Conservation (phyloP, 1,140 invertebrate genomes). For the Helicorthomorpha holstii region DNA sequence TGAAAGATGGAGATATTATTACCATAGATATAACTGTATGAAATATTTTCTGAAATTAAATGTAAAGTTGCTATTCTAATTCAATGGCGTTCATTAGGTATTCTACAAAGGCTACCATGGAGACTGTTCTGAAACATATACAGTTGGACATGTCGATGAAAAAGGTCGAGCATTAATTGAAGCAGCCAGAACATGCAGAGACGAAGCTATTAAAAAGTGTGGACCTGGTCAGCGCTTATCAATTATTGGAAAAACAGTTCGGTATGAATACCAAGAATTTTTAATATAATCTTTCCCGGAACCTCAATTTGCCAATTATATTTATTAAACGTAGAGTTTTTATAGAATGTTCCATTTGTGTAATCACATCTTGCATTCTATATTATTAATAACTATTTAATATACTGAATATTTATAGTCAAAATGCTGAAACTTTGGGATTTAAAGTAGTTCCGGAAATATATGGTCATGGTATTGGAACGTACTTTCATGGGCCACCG, state of each 20-base stretch:
- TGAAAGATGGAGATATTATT: slow-evolving; percentile 37
- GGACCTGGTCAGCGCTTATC: slow-evolving; percentile 51
- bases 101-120: slow-evolving; percentile 74
- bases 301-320: too few species aligned
- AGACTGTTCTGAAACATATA: slow-evolving; percentile 75
- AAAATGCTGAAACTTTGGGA: slow-evolving; percentile 40
- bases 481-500: slow-evolving; percentile 79
- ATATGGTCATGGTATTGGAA: slow-evolving; percentile 81
- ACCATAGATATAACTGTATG: slow-evolving; percentile 32
- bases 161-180: slow-evolving; percentile 46
- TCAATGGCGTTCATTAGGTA: slow-evolving; percentile 39
- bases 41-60: neutral
- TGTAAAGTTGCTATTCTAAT: neutral
- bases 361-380: neutral
- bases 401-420: too few species aligned
- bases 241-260: slow-evolving; percentile 44
- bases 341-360: too few species aligned
- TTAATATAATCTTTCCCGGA: too few species aligned
- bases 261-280: slow-evolving; percentile 7
- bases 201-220: slow-evolving; percentile 57
- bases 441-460: slow-evolving; percentile 57
- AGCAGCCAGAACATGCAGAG: slow-evolving; percentile 48
- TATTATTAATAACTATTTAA: neutral
- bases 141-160: slow-evolving; percentile 62
- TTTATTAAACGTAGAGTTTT: too few species aligned